Evolutionary conservation across 1,140 invertebrate genomes (phyloP), one percentile per base, ranked within the genome.

Genomic region (Caenorhabditis tropicalis): DNA sequence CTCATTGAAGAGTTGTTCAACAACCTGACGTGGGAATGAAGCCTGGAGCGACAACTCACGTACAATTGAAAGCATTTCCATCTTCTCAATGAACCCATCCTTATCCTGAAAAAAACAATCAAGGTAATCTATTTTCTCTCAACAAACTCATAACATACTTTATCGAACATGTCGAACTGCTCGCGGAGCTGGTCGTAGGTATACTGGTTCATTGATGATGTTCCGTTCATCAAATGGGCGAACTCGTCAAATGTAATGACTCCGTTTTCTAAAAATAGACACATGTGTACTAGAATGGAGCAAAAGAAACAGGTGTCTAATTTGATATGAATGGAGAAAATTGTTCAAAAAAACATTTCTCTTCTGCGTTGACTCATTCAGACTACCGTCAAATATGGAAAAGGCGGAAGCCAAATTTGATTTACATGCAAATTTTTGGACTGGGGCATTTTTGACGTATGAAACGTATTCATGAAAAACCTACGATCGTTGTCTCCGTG

Each of bases 171-270:
- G n/a, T 87, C 79, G 51, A 90, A 90, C 48, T 90, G 90, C 51
- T 90, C 83, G n/a, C 85, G 81, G 29, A 90, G 88, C 56, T 90
- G 88, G 39, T 56, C 33, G 39, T 85, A 86, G 6, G 85, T 86
- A 81, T 87, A 90, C 60, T 87, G 89, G 39, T 29, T 39, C 58
- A 81, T 79, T 16, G 49, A 74, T 19, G 79, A 33, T 21, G 70
- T 70, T 9, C 81, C 84, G n/a, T 86, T 70, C 90, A 90, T 90
- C 74, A 91, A 53, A 29, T 85, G 46, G 31, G 84, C 74, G 79
- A 90, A 90, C 83, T 90, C 89, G 81, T 90, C 90, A 81, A 90
- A 90, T 27, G 89, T 90, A n/a, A 90, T 88, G 21, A 91, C 87
- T 12, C 89, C 89, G 74, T 90, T 91, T 81, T 86, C 89, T 90